Conservation (phyloP, 2,113 vertebrate genomes). For the Blennius ocellaris region DNA sequence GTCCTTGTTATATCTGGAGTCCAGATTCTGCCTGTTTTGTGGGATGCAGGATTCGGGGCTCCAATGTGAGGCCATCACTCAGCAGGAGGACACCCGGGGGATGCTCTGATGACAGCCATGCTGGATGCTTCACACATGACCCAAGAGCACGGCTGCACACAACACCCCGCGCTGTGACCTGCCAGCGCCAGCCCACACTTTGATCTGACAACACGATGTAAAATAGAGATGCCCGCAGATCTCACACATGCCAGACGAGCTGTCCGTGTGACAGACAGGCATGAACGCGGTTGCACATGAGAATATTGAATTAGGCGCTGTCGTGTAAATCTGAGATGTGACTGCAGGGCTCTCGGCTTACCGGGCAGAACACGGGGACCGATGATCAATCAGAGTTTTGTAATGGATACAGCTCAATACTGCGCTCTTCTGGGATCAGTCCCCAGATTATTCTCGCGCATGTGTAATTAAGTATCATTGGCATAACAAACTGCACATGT, state of each 20-base stretch:
- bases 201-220: conserved; percentile 73
- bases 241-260: conserved; percentile 65
- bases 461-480: neutral
- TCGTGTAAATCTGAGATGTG: conserved; percentile 34
- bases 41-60: conserved; percentile 22
- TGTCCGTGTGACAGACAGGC: conserved; percentile 57
- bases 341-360: conserved; percentile 46
- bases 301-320: conserved; percentile 80
- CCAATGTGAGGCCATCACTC: conserved; percentile 53
- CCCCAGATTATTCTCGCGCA: neutral
- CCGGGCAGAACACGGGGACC: conserved; percentile 47
- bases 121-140: conserved; percentile 70
- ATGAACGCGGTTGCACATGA: conserved; percentile 35
- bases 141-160: conserved; percentile 34
- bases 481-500: neutral
- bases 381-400: conserved; percentile 27
- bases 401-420: conserved; percentile 15
- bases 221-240: conserved; percentile 55
- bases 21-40: conserved; percentile 42
- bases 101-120: conserved; percentile 59
- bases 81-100: conserved; percentile 48
- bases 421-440: conserved; percentile 7
- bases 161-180: conserved; percentile 53
- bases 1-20: conserved; percentile 32
- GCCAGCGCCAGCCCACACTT: conserved; percentile 46